phyloP scores from a whole-genome alignment of 2,113 vertebrate species.

The Sturnira hondurensis region DNA sequence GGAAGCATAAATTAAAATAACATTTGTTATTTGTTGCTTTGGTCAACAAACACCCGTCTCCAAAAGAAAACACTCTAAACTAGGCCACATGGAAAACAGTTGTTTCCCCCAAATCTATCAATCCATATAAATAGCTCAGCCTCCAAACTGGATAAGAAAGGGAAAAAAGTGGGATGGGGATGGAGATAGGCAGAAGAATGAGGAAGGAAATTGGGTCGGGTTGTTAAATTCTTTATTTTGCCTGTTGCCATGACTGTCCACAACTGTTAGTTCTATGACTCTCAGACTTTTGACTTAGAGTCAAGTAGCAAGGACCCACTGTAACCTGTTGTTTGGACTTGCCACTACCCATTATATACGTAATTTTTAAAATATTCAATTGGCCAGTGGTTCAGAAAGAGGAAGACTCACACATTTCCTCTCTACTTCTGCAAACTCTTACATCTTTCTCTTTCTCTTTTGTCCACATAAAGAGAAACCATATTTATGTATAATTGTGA shows the following conservation, averaged over 20 bases:
- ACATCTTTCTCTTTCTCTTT: background rate
- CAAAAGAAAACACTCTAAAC: constrained; percentile 54
- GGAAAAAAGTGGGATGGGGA: background rate
- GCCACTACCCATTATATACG: background rate
- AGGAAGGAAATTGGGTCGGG: background rate
- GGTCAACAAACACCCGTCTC: constrained; percentile 77
- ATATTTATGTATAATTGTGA: background rate
- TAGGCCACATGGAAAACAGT: background rate
- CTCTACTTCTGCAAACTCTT: background rate
- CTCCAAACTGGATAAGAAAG: constrained; percentile 6
- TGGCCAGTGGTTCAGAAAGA: constrained; percentile 42
- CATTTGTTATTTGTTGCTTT: constrained; percentile 73
- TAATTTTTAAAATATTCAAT: constrained; percentile 39
- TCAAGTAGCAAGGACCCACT: background rate
- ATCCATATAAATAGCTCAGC: constrained; percentile 45
- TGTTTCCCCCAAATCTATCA: constrained; percentile 73
- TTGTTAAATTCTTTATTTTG: constrained; percentile 40
- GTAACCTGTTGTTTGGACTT: constrained; percentile 58
- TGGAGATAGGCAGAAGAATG: background rate
- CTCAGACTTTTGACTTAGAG: constrained; percentile 50
- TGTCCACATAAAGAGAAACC: background rate
- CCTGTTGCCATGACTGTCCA: background rate
- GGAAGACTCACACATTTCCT: background rate
- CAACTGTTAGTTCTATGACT: background rate
- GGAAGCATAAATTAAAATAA: constrained; percentile 78